Evolutionary conservation across 2,797 vertebrate genomes (phyloP).

Genomic region (Sphenopsis melanotis): DNA sequence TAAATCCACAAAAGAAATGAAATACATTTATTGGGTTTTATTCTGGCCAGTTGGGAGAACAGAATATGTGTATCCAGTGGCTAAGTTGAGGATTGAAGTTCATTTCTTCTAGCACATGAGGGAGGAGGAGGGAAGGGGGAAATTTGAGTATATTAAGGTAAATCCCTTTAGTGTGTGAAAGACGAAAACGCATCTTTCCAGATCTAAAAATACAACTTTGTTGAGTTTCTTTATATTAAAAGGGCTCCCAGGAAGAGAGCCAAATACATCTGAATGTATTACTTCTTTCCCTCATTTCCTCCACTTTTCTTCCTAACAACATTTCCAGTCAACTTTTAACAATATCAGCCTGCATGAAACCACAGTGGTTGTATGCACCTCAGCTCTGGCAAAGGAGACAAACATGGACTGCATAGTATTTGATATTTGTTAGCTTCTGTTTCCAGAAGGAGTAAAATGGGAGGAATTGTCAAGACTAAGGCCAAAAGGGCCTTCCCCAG

Average conservation of each 20-base stretch:
- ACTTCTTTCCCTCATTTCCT: slow-evolving; percentile 49
- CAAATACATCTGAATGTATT: slow-evolving; percentile 46
- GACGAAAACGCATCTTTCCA: background rate
- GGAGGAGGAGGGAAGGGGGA: background rate
- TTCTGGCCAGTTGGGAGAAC: slow-evolving; percentile 17
- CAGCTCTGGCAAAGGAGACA: background rate
- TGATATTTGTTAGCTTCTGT: background rate
- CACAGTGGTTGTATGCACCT: background rate
- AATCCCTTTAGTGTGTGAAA: slow-evolving; percentile 55
- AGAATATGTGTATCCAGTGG: slow-evolving; percentile 18
- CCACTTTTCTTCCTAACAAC: slow-evolving; percentile 18
- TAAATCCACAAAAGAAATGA: slow-evolving; percentile 48
- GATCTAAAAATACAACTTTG: slow-evolving; percentile 43
- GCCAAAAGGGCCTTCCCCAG: background rate
- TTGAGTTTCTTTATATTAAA: slow-evolving; percentile 44
- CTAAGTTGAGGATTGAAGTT: slow-evolving; percentile 29
- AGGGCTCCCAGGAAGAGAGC: slow-evolving; percentile 49
- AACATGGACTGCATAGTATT: background rate
- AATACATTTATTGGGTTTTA: slow-evolving; percentile 49
- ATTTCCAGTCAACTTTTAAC: slow-evolving; percentile 37
- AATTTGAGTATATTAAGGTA: slow-evolving; percentile 47
- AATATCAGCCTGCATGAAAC: background rate
- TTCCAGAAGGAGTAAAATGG: background rate
- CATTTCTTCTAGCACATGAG: slow-evolving; percentile 14
- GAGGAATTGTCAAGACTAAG: background rate